Conservation (phyloP, 30 jellyfish, hydroid and myxozoan genomes). For the Pelagia noctiluca region DNA sequence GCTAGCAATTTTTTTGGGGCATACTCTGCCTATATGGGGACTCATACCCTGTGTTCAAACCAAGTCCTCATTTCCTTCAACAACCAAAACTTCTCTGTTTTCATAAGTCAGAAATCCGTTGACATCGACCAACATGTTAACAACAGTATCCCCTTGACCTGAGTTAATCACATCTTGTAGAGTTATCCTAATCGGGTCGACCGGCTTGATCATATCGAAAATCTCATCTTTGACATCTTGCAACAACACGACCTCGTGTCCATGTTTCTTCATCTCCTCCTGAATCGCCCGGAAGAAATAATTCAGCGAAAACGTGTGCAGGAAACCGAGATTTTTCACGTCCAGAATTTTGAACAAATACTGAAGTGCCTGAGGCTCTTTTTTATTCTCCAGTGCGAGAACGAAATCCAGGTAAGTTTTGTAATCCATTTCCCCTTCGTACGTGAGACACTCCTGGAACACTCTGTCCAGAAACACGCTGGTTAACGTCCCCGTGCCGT, state of each 20-base stretch:
- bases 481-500: slow-evolving; percentile 97
- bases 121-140: slow-evolving; percentile 87
- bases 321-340: slow-evolving; percentile 82
- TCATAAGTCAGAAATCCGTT: slow-evolving; percentile 94
- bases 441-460: slow-evolving; percentile 97
- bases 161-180: slow-evolving; percentile 84
- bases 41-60: slow-evolving; percentile 34
- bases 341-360: slow-evolving; percentile 89
- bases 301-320: slow-evolving; percentile 94
- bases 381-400: slow-evolving; percentile 94
- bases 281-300: slow-evolving; percentile 93
- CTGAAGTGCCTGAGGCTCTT: slow-evolving; percentile 98
- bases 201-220: slow-evolving; percentile 96
- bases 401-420: slow-evolving; percentile 98
- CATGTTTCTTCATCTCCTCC: slow-evolving; percentile 94
- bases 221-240: slow-evolving; percentile 96
- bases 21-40: no score
- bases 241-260: slow-evolving; percentile 89
- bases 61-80: slow-evolving; percentile 87
- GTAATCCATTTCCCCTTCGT: slow-evolving; percentile 99
- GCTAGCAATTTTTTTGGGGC: no score
- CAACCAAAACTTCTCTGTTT: slow-evolving; percentile 88
- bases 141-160: slow-evolving; percentile 96
- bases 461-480: slow-evolving; percentile 90
- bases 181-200: slow-evolving; percentile 79